A percentile compares a stretch with the other conserved stretches of the same genome.
Evolutionary conservation across 2,797 vertebrate genomes (phyloP).

Genomic region (Hypotaenidia philippensis): DNA sequence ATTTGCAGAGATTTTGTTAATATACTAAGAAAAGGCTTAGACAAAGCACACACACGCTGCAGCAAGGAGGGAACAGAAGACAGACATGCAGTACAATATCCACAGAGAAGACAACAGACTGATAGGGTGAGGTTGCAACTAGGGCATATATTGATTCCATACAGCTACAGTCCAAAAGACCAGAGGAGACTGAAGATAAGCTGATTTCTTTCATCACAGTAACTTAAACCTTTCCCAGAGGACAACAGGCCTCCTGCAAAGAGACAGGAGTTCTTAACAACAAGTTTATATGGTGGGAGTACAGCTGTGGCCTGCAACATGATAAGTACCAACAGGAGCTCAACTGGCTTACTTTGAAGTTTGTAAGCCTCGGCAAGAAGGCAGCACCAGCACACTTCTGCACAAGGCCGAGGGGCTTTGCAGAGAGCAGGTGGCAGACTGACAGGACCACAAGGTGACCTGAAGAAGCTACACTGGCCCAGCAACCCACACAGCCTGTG

Average conservation of each 20-base stretch:
- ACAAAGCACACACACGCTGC: neutral
- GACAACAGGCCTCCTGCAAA: slow-evolving; percentile 47
- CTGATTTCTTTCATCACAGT: slow-evolving; percentile 63
- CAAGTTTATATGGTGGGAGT: neutral
- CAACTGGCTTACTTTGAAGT: slow-evolving; percentile 58
- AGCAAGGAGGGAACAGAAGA: neutral
- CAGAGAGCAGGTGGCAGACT: slow-evolving; percentile 13
- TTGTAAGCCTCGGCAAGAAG: neutral
- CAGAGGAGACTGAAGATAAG: neutral
- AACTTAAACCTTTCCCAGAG: slow-evolving; percentile 38
- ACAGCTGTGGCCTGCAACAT: slow-evolving; percentile 57
- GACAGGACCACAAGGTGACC: neutral
- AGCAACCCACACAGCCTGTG: neutral
- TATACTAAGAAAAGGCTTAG: neutral
- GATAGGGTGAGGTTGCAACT: neutral
- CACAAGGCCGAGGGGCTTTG: neutral
- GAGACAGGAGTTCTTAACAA: slow-evolving; percentile 54
- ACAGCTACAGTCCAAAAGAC: neutral
- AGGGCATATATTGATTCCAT: neutral
- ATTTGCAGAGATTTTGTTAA: neutral
- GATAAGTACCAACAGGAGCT: slow-evolving; percentile 21
- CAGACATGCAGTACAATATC: neutral
- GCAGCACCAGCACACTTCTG: neutral
- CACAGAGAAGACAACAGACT: neutral
- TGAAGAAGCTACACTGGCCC: neutral